Base-by-base conservation (phyloP, 2,888 invertebrate species). In the Stenchaetothrips biformis region DNA sequence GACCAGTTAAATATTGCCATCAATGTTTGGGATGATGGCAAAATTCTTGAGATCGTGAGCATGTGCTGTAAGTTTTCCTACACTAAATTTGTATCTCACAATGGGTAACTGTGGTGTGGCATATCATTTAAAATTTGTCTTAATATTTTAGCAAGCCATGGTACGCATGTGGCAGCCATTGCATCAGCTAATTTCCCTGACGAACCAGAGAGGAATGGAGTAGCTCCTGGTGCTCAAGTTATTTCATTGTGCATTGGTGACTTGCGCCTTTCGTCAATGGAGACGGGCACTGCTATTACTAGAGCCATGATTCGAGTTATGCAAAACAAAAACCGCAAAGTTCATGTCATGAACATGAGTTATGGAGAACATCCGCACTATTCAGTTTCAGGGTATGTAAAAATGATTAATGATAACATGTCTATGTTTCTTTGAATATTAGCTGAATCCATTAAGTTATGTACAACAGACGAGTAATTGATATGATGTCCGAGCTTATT, bases 161-260 rank as follows among this genome's bases (percentile, higher is more conserved):
- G 98, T 48, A 98, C 98, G 0, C 99, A 99, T 87, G 99, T 99
- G 7, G 97, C 98, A 0, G 95, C 96, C 11, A 99, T 99, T 84
- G 96, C 98, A 0, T 92, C 98, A 1, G 98, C 95, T 0, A 90
- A 94, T 88, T 97, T 95, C 87, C 93, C 95, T 0, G 92, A 94
- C 47, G 91, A 92, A 80, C 94, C 95, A 0, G 96, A 97, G 84
- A 90, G 92, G 83, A 96, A 98, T 87, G 99, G 99, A 2, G 91
- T 98, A 0, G 98, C 99, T 0, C 99, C 99, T 0, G 99, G 98
- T 53, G 98, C 99, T 2, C 95, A 96, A 88, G 92, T 99, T 80
- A 91, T 99, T 62, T 96, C 97, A 0, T 89, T 99, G 79, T 94
- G 95, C 49, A 96, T 99, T 82, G 95, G 97, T n/a, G 98, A 99